Evolutionary conservation across 2,888 invertebrate species (phyloP), one percentile per base, ranked within the genome.

Genomic region (Drosophila formosana): DNA sequence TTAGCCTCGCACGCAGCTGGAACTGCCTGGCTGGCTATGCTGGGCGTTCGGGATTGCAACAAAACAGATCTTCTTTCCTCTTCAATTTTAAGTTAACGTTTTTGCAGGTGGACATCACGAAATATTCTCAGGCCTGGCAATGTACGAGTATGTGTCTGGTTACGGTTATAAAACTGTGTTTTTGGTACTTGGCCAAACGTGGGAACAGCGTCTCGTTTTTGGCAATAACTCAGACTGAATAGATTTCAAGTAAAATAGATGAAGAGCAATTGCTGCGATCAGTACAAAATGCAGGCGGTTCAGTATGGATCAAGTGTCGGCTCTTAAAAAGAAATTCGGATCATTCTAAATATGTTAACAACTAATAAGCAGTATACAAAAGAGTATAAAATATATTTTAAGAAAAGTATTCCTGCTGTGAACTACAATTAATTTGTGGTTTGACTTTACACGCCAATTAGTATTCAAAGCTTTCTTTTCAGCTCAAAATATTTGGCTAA

Each of bases 41-140:
- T 57, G 65, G 70, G 34, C 28, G 47, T 51, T 60, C 61, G 71
- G 85, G 70, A 88, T 68, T 82, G 85, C 75, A 74, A 74, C 69
- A 74, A 57, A 28, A 65, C 74, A 85, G 88, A 83, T 89, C 89
- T 89, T 72, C 89, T 84, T 84, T 81, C 77, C 71, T 58, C 62
- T 70, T 66, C 50, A 70, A 72, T 82, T 69, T 56, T 80, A 65
- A 57, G 66, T 67, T 63, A 58, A 49, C 66, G 64, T 76, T 75
- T 73, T 63, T 72, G 89, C 89, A 85, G 85, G 85, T 85, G 85
- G 82, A 77, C 77, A 75, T 63, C 71, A 66, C 66, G 47, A 82
- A 80, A 84, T 73, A 65, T 86, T 86, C 86, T 89, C 86, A 86
- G 72, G 88, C 78, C 53, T 45, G 55, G 53, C 63, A 41, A 56